Evolutionary conservation across 1,140 invertebrate genomes (phyloP), one percentile per base, ranked within the genome.

Genomic region (Sesamia nonagrioides): DNA sequence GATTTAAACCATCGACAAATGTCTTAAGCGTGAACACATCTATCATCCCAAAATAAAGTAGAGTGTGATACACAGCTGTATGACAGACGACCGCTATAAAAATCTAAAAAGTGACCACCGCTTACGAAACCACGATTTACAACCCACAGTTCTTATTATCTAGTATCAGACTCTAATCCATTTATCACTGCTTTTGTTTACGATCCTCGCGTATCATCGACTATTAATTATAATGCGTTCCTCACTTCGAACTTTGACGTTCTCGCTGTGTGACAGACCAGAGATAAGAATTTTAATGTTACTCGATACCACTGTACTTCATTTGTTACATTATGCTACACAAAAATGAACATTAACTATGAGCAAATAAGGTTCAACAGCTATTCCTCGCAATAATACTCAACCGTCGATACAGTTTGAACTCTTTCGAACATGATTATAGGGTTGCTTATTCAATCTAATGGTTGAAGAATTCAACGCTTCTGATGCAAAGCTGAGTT

Each of bases 121-220:
- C 80, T 92, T 91, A 91, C 89, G 88, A 90, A 92, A 93, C 82
- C 81, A 91, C 86, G 89, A 92, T 93, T 92, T 92, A 92, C 91
- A 92, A 89, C 88, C 89, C 86, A 91, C 87, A 89, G 80, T 81
- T 84, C 84, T 84, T 89, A 92, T 92, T 94, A 93, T 94, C 92
- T 90, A 87, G 86, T 94, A 94, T 92, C 91, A 93, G 84, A 79
- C 83, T 88, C 86, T 93, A 93, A 94, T 94, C 93, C 93, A 94
- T 94, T 94, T 94, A 94, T 94, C 92, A 94, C 88, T 79, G 91
- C 91, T 91, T 94, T 94, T 94, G 93, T 94, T 94, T 94, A 94
- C 92, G 91, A 92, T 91, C 88, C 89, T 89, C 86, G 90, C 90
- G 89, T 94, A 94, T 94, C 93, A 93, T 94, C 92, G 91, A 90